These are phyloP conservation scores for Plemyria rubiginata DNA, from an alignment of 2,888 invertebrate genomes.

Conservation along the genomic window DNA sequence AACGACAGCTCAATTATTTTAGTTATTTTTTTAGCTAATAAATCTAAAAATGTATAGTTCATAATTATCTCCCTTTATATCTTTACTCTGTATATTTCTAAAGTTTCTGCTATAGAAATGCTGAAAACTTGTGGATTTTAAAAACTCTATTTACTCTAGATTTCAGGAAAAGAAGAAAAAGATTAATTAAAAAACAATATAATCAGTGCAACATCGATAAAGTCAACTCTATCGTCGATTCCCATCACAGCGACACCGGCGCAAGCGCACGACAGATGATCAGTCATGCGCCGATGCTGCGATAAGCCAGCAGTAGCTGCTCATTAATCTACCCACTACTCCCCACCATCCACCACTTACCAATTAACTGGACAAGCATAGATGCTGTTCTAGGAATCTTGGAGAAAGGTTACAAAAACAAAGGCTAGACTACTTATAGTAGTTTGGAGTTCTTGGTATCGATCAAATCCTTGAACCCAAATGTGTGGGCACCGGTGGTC, in stretches of 20 bases:
- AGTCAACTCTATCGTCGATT: slow-evolving; percentile 37
- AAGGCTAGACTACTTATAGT: neutral
- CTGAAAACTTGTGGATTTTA: too few species aligned
- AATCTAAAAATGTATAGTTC: too few species aligned
- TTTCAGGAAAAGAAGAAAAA: neutral
- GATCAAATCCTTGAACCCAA: neutral
- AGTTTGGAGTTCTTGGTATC: neutral
- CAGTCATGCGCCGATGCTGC: slow-evolving; percentile 83
- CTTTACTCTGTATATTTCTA: too few species aligned
- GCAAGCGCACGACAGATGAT: slow-evolving; percentile 84
- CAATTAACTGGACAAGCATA: slow-evolving; percentile 79
- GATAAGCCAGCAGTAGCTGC: slow-evolving; percentile 83
- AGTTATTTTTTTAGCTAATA: too few species aligned
- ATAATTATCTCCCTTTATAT: too few species aligned
- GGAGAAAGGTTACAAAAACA: slow-evolving; percentile 54
- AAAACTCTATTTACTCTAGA: too few species aligned
- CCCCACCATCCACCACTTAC: slow-evolving; percentile 72
- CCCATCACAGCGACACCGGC: slow-evolving; percentile 69
- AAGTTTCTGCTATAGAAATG: too few species aligned
- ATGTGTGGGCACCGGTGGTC: neutral
- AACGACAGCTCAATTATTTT: too few species aligned
- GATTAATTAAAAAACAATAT: neutral
- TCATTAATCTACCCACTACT: slow-evolving; percentile 83
- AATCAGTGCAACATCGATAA: slow-evolving; percentile 39
- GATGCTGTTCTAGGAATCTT: slow-evolving; percentile 68